Evolutionary conservation across 2,113 vertebrate genomes (phyloP), one percentile per base, ranked within the genome.

Genomic region (Romanogobio albipinnatus): DNA sequence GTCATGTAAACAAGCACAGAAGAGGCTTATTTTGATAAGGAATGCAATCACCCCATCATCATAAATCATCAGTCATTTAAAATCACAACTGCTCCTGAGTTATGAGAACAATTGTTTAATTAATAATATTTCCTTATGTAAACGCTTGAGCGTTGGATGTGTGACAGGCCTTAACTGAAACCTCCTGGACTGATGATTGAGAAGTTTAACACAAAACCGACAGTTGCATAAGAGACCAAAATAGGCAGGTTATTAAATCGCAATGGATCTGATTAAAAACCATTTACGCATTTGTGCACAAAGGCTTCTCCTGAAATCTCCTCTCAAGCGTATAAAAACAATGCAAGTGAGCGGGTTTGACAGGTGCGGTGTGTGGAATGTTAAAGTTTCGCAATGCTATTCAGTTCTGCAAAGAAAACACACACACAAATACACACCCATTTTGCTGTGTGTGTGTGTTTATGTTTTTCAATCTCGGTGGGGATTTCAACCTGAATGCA

Each of bases 291-390:
- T 17, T 11, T 6, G 39, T 62, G 58, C 39, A 29, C 24, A 17
- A 62, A 26, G n/a, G 11, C 7, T 62, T 79, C 59, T 64, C 77
- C 58, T 62, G 77, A 45, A 61, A 64, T 79, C 2, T 47, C n/a
- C 11, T 24, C 33, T 79, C 76, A 24, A 79, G 76, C 76, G 22
- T 62, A 24, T 39, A 17, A 47, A 79, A 62, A 64, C 77, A 29
- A n/a, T 11, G 39, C 15, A n/a, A 39, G 51, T 2, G 13, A 47
- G 76, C 13, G n/a, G 36, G 22, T 62, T 79, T 62, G 58, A 79
- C 76, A 62, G 58, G 33, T 62, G 56, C n/a, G 8, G 9, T 62
- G 58, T 45, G 39, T 47, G 77, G 24, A 36, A 77, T 39, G 58
- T 19, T 17, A 26, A 79, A 29, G 39, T 79, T 64, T 64, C 62